Base-by-base conservation (phyloP, 1,140 invertebrate genomes). In the Lanistes nyassanus region DNA sequence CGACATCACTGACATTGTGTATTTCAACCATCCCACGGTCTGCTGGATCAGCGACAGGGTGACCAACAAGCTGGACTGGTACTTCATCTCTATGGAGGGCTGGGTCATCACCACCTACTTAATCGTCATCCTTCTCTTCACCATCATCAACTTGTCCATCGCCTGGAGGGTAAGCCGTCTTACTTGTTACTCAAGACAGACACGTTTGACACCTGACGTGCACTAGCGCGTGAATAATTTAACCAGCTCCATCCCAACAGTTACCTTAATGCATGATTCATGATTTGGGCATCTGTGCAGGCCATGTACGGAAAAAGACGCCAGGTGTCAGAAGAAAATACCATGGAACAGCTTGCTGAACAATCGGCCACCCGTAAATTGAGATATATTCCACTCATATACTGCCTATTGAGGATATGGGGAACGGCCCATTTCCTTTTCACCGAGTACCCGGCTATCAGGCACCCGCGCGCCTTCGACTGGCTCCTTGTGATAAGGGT, bases 401-500 rank as follows among this genome's bases (percentile, higher is more conserved):
- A 83, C 68, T 79, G 83, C 26, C 37, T 76, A 26, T 62, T 82
- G 4, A 69, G 80, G 16, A 68, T 84, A 2, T 83, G 81, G 80
- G 82, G 82, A 16, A 81, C 81, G 0, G 65, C 74, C 58, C 76
- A 80, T 21, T 80, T 83, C 39, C 55, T 85, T 23, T 73, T 79
- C 31, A 74, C 73, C 3, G 39, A 64, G 29, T 79, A 78, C 65
- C 71, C 75, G 6, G 64, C 67, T n/a, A 58, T 55, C 34, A 51
- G 62, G 16, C 69, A 71, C 26, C 65, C 75, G 7, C 76, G 74
- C 36, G 75, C 70, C 6, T 74, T 76, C n/a, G 74, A 72, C 23
- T 82, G 79, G 81, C 58, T 84, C 26, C 76, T 80, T 39, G 58
- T 84, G 42, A 69, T 81, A 36, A 79, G 80, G 78, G 81, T 82